Evolutionary conservation across 2,888 invertebrate genomes (phyloP), one percentile per base, ranked within the genome.

Genomic region (Seira ritae): DNA sequence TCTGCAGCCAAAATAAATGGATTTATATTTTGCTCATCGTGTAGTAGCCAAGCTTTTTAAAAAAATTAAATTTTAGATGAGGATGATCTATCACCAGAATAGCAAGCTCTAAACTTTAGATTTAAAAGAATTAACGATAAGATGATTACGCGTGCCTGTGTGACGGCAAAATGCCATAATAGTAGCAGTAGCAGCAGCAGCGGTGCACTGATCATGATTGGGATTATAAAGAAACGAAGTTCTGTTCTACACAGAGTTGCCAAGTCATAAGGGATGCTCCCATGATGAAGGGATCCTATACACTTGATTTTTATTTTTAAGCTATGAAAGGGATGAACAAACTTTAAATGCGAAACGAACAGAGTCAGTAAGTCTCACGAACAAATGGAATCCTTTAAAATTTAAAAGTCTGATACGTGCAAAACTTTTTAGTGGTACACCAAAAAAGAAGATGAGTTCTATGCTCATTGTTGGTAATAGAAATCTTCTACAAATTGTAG

Each of bases 401-500:
- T 42, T 42, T 42, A 31, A 31, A 31, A 31, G 31, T 50, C 17
- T 3, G 15, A 50, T 50, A 50, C 50, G 50, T 50, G 50, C 50
- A 8, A 50, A 50, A 50, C 50, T n/a, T 50, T n/a, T 50, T n/a
- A 50, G 50, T 50, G 50, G 50, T 50, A 50, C 50, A n/a, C 50
- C 50, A 50, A 50, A 50, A 42, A 50, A 67, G 70, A 76, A 71
- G 71, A 76, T 76, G 71, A 31, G 81, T 50, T 75, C 67, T 67
- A 50, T 67, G 75, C 50, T 50, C 24, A 74, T 75, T 76, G 81
- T 81, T 20, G 66, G 71, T 71, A 81, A 70, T 81, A 81, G 81
- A 81, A 81, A 81, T 81, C 72, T n/a, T n/a, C n/a, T 81, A 81
- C 81, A 81, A 81, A 81, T 81, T 81, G 81, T 66, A 81, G 71